Conservation (phyloP, 2,797 vertebrate genomes). For the Platyrinchus mystaceus region DNA sequence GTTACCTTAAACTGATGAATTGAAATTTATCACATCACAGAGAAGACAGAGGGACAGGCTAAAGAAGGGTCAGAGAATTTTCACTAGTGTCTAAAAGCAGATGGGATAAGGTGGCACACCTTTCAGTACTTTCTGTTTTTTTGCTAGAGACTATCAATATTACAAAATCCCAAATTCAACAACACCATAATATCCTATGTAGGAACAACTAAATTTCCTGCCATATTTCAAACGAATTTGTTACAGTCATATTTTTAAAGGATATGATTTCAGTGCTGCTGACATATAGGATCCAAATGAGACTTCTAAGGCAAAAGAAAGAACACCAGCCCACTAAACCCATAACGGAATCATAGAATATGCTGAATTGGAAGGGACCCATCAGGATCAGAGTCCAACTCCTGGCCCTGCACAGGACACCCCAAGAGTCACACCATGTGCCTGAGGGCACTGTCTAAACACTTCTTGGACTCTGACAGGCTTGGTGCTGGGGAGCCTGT, state of each 20-base stretch:
- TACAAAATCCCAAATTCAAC: background rate
- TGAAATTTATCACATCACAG: background rate
- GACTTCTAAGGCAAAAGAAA: background rate
- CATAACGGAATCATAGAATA: background rate
- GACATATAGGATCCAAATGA: background rate
- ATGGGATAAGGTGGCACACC: background rate
- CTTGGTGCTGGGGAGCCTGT: background rate
- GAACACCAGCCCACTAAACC: background rate
- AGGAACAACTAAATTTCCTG: background rate
- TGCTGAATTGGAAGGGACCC: background rate
- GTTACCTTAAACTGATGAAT: background rate
- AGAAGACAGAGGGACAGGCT: background rate
- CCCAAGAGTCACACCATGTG: background rate
- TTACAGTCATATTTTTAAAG: background rate
- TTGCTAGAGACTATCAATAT: background rate
- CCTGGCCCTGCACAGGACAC: background rate
- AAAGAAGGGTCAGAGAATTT: background rate
- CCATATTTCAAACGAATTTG: background rate
- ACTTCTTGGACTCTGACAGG: background rate
- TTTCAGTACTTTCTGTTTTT: background rate
- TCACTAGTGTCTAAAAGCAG: background rate
- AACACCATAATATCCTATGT: background rate
- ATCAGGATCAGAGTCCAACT: background rate
- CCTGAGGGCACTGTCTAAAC: background rate
- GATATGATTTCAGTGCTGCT: background rate